Percentiles rank a stretch among this genome's conserved stretches.
These are phyloP conservation scores for Chloebia gouldiae DNA, from an alignment of 2,113 vertebrate species.

Conservation along the genomic window DNA sequence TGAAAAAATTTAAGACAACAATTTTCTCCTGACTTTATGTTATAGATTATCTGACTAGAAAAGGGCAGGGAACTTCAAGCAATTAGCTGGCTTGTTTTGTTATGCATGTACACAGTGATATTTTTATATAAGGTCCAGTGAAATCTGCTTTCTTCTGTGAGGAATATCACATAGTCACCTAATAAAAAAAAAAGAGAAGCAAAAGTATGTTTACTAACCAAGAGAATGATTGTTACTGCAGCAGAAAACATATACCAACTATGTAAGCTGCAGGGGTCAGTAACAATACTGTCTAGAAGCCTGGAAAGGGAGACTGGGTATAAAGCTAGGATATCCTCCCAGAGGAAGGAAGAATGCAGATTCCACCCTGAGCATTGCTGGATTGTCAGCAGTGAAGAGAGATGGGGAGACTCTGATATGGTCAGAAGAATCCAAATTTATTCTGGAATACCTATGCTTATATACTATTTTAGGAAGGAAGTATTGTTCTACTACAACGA, in stretches of 20 bases:
- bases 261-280: neutral
- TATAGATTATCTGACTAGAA: neutral
- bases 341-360: neutral
- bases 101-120: neutral
- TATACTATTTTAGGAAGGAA: neutral
- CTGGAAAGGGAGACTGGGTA: neutral
- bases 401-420: neutral
- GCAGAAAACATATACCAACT: neutral
- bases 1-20: neutral
- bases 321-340: neutral
- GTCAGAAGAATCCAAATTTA: neutral
- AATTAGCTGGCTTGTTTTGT: neutral
- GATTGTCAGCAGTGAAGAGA: accelerated
- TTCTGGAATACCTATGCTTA: neutral
- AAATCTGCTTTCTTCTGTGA: neutral
- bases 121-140: neutral
- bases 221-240: neutral
- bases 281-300: neutral
- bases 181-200: neutral
- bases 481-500: neutral
- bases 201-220: neutral
- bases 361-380: neutral
- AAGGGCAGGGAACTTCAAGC: neutral
- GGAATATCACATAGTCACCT: neutral
- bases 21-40: neutral